phyloP scores from a whole-genome alignment of 2,888 invertebrate genomes.

The Coelinius sp. region DNA sequence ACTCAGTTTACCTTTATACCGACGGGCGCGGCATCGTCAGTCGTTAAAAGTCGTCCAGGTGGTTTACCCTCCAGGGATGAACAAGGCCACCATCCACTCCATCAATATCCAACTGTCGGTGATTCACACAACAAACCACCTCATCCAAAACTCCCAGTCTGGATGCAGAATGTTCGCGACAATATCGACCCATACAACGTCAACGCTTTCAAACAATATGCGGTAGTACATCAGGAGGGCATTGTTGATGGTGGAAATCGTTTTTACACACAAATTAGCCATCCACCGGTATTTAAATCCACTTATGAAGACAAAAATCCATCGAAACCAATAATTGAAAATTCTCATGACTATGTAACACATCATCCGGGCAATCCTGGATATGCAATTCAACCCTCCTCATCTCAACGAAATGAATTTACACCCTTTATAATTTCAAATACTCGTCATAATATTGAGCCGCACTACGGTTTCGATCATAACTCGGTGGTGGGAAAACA shows the following conservation, averaged over 20 bases:
- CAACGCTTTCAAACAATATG: neutral
- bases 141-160: neutral
- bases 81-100: neutral
- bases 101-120: neutral
- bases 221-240: neutral
- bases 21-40: neutral
- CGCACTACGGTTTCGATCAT: neutral
- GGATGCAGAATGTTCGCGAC: neutral
- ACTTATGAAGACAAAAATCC: neutral
- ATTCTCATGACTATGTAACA: neutral
- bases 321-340: neutral
- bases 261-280: slow-evolving; percentile 6
- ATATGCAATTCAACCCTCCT: neutral
- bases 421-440: neutral
- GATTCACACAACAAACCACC: neutral
- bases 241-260: neutral
- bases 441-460: neutral
- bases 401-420: slow-evolving; percentile 6
- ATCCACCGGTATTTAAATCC: neutral
- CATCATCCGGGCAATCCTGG: neutral
- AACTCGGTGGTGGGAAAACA: neutral
- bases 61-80: neutral
- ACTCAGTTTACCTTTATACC: slow-evolving; percentile 14
- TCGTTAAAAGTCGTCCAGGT: neutral
- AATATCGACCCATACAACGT: neutral